Conservation (phyloP, 2,888 invertebrate species). For the Nomada goodeniana region DNA sequence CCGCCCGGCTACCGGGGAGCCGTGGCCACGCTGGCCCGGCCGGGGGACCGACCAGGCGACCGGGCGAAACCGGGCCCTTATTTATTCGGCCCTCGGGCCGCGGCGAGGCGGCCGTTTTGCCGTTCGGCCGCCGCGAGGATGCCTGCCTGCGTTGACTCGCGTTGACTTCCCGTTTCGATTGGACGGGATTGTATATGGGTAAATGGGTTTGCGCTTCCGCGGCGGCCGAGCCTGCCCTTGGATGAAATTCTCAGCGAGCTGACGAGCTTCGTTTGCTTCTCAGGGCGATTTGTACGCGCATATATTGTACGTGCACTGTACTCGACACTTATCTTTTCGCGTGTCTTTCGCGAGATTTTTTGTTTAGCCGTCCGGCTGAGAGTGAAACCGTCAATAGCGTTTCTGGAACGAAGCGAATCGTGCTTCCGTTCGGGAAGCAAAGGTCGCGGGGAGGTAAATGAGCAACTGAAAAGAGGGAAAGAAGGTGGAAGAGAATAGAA, state of each 20-base stretch:
- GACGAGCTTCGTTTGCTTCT: too few species aligned
- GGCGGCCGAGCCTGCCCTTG: too few species aligned
- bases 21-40: conserved; percentile 19
- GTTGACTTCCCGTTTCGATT: neutral
- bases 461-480: conserved; percentile 52
- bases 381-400: neutral
- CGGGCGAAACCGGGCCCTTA: neutral
- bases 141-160: neutral
- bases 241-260: too few species aligned
- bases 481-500: conserved; percentile 15
- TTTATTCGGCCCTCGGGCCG: conserved; percentile 25
- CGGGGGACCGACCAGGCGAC: too few species aligned
- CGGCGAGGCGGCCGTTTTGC: neutral
- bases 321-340: too few species aligned
- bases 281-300: too few species aligned
- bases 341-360: too few species aligned
- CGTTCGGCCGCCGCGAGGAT: neutral
- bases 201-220: too few species aligned
- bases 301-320: too few species aligned
- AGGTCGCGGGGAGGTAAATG: conserved; percentile 60
- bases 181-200: neutral
- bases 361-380: neutral
- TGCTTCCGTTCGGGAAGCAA: conserved; percentile 19
- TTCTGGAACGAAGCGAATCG: neutral
- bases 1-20: conserved; percentile 40